Evolutionary conservation across 2,797 vertebrate species (phyloP), one percentile per base, ranked within the genome.

Genomic region (Rhyacichthys aspro): DNA sequence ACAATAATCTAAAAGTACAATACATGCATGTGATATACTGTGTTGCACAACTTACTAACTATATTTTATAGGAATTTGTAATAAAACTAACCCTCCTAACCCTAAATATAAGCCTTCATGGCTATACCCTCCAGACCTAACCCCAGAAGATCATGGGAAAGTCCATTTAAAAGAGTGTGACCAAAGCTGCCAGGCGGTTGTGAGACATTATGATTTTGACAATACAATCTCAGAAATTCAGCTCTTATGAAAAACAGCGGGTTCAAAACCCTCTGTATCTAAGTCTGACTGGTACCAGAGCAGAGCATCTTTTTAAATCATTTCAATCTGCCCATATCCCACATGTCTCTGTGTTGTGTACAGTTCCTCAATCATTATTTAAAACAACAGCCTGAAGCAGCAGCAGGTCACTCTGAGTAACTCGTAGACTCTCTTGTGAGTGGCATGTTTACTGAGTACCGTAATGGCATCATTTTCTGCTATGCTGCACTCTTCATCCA

Each of bases 391-490:
- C 72, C 67, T 11, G 42, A 59, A 71, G 81, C 67, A 81, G 61
- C 59, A 55, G n/a, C 36, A 19, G 65, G 70, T 63, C 75, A 78
- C 67, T 79, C 38, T 71, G 63, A 79, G 77, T 58, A 74, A 85
- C 73, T 79, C 49, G 47, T 47, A 68, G 52, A 11, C 76, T 75
- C 75, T 78, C 74, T 38, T 71, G 80, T 91, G 89, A 91, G 74
- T 88, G 91, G 76, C 89, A 90, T 91, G 91, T 91, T 93, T 90
- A 88, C 79, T 76, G 47, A 87, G 71, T 46, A 79, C 58, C 67
- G 52, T 87, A 88, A 90, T 86, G 77, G 83, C 83, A 85, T 85
- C 67, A 88, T 90, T 90, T 93, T 93, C 91, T 89, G 91, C 90
- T 90, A 69, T 76, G 81, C 83, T 89, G 89, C 86, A 63, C 81